These are phyloP conservation scores for Tetramorium parvispinum DNA, from an alignment of 1,140 invertebrate genomes.

Conservation along the genomic window DNA sequence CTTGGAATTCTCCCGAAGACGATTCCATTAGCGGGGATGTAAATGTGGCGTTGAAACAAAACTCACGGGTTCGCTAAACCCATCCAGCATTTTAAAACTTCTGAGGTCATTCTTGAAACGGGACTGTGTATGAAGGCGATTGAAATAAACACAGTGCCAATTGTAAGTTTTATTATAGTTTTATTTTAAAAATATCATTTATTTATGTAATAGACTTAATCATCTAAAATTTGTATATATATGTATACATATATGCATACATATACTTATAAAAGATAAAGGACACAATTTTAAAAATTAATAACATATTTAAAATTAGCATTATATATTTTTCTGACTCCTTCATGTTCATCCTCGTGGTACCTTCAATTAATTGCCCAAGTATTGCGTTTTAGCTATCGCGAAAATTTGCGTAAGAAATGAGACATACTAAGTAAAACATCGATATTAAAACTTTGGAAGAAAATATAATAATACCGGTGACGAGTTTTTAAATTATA, in stretches of 20 bases:
- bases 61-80: neutral
- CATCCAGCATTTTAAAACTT: neutral
- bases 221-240: no score
- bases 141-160: constrained; percentile 8
- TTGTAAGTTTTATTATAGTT: neutral
- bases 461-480: neutral
- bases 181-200: neutral
- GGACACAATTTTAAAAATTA: neutral
- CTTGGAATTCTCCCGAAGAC: constrained; percentile 14
- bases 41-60: constrained; percentile 35
- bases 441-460: neutral
- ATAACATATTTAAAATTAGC: neutral
- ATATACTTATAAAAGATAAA: neutral
- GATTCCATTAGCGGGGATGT: constrained; percentile 34
- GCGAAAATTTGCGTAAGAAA: neutral
- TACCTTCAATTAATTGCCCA: neutral
- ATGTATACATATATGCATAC: no score
- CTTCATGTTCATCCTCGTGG: neutral
- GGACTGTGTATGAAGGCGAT: neutral
- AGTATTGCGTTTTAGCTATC: neutral
- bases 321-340: neutral
- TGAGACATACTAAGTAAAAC: neutral
- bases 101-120: neutral
- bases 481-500: constrained; percentile 59
- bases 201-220: neutral